Base-by-base conservation (phyloP, 2,113 vertebrate species). In the Erythrolamprus reginae region DNA sequence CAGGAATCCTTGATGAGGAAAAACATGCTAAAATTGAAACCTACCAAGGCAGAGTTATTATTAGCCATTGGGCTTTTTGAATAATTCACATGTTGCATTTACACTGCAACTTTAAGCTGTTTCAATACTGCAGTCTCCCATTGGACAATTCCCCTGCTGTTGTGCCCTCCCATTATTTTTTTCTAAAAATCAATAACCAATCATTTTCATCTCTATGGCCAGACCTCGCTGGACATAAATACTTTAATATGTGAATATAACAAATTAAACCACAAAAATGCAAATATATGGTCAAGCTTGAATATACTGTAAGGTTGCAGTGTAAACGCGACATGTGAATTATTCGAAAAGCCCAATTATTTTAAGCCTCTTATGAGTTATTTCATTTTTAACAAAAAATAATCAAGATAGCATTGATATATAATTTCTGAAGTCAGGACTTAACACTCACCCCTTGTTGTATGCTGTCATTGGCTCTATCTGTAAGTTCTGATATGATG, bases 381-480 rank as follows among this genome's bases (percentile, higher is more conserved):
- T 42, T 56, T 55, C 17, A 87, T 56, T 86, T 87, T 24, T 42
- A 24, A 51, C 61, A 51, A 70, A 23, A 70, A 50, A 88, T 24
- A 33, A 88, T 24, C 28, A 77, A 51, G 4, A 13, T 89, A 52
- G 24, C 45, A 2, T 10, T 89, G 88, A 82, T 53, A 19, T 89
- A 42, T 5, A 28, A 82, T 82, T 55, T 53, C 52, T 70, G 15
- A 70, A 51, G 52, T 13, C 1, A 24, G 45, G 21, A 3, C 3
- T 82, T 26, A 24, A 51, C 5, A 98, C 99, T 98, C 94, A 99
- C 99, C 98, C 98, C 99, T 91, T 99, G 98, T 89, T 98, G 97
- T 95, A 99, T 98, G 95, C 98, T 98, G 95, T 99, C 98, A 0
- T 98, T 99, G 94, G 98, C 98, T 92, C 96, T 97, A 92, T 99